Evolutionary conservation across 1,140 invertebrate species (phyloP), one percentile per base, ranked within the genome.

Genomic region (Ephestia elutella): DNA sequence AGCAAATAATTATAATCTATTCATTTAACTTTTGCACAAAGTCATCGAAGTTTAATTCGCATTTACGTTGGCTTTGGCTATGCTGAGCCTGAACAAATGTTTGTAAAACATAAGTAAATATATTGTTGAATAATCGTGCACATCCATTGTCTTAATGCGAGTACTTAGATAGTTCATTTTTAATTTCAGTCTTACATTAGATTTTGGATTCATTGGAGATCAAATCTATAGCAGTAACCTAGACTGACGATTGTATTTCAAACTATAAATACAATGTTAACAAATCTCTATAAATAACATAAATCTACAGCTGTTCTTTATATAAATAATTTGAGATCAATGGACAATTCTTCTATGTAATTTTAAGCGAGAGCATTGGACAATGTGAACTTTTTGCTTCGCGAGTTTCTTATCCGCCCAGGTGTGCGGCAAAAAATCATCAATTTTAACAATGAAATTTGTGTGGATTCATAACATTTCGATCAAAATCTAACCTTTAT

Each of bases 241-340:
- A 17, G 54, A 54, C 53, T 15, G 38, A 15, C 38, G 38, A 44
- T 44, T 44, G 48, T 60, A 25, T 38, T n/a, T 49, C 51, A 54
- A 54, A 60, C 51, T 55, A 60, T 60, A 49, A n/a, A 49, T 68
- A 59, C 59, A 60, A 18, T 32, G 17, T 62, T 49, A 75, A 77
- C 70, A 72, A 69, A 63, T 71, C 63, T 65, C 71, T 77, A 80
- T 82, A 82, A 80, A 84, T 86, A 83, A 73, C 64, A 60, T 71
- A 74, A 66, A 75, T 8, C 70, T 73, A 78, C 60, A 65, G 61
- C 63, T 75, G 67, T 75, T 75, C 78, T 77, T 73, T 69, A 79
- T 68, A 81, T 82, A 81, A 84, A 84, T 81, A 85, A 84, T 80
- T 81, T 87, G 85, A 87, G 85, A 87, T 87, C 85, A 87, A 73